phyloP scores from a whole-genome alignment of 2,888 invertebrate genomes.

The Sinhomidia bicolor region DNA sequence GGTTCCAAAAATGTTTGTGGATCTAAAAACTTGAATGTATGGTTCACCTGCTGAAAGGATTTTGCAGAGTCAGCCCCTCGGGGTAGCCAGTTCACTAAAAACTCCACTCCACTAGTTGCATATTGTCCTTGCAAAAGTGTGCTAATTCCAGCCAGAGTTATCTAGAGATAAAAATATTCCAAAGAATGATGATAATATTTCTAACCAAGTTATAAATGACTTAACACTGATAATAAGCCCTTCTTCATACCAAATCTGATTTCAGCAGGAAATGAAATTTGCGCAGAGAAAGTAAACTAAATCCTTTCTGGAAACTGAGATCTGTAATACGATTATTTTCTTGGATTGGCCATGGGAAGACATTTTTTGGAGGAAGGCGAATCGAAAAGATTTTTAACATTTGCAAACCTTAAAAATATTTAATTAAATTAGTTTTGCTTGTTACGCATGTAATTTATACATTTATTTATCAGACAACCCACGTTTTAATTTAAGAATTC shows the following conservation, averaged over 20 bases:
- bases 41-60: constrained; percentile 1
- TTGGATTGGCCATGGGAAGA: constrained; percentile 63
- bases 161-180: constrained; percentile 11
- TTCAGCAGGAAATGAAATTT: constrained; percentile 61
- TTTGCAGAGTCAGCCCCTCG: not conserved
- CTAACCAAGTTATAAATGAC: too few species aligned
- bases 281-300: constrained; percentile 44
- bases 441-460: not conserved
- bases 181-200: too few species aligned
- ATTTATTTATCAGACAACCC: not conserved
- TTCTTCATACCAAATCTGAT: constrained; percentile 49
- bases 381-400: constrained; percentile 58
- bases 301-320: constrained; percentile 45
- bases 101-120: constrained; percentile 38
- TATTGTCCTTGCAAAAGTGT: constrained; percentile 7
- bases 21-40: constrained; percentile 54
- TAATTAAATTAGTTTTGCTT: not conserved
- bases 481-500: constrained; percentile 42
- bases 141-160: constrained; percentile 24
- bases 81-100: constrained; percentile 52
- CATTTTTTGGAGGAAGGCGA: constrained; percentile 63
- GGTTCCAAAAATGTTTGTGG: constrained; percentile 39
- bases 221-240: too few species aligned
- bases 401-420: not conserved
- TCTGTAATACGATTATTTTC: constrained; percentile 58